These are phyloP conservation scores for Oithona nana DNA, from an alignment of 2,888 invertebrate genomes.

Conservation along the genomic window DNA sequence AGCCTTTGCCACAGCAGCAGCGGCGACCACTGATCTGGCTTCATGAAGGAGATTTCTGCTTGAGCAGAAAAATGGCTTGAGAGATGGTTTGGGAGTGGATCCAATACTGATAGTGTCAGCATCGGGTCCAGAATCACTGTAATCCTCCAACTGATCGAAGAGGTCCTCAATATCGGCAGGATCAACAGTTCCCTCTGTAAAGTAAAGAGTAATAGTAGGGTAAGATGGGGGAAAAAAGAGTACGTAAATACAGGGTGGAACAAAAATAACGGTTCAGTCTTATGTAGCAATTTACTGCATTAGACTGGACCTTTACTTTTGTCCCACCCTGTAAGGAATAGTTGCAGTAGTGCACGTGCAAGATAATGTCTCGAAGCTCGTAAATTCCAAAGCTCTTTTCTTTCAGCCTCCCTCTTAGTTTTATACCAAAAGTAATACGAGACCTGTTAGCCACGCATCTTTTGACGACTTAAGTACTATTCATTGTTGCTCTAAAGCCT, in stretches of 20 bases:
- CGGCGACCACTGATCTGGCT: background rate
- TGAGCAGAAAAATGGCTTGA: conserved; percentile 85
- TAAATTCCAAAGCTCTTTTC: no score
- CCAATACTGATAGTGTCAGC: conserved; percentile 88
- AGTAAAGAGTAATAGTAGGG: conserved; percentile 9
- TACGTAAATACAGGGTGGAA: background rate
- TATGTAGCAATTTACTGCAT: no score
- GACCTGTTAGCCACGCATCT: no score
- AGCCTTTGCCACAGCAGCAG: background rate
- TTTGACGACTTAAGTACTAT: no score
- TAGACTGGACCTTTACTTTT: no score
- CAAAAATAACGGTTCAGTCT: no score
- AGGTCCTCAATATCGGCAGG: conserved; percentile 62
- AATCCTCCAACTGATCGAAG: conserved; percentile 84
- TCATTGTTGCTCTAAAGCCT: no score
- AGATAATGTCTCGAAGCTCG: no score
- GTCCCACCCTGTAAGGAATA: no score
- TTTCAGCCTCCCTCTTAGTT: no score
- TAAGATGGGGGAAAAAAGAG: background rate
- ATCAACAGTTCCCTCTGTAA: conserved; percentile 49
- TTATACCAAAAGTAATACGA: no score
- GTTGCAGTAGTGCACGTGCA: no score
- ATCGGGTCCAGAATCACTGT: conserved; percentile 75
- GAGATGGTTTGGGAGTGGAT: conserved; percentile 87
- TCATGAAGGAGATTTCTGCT: conserved; percentile 30